Base-by-base conservation (phyloP, 2,113 vertebrate species). In the Shinisaurus crocodilurus region DNA sequence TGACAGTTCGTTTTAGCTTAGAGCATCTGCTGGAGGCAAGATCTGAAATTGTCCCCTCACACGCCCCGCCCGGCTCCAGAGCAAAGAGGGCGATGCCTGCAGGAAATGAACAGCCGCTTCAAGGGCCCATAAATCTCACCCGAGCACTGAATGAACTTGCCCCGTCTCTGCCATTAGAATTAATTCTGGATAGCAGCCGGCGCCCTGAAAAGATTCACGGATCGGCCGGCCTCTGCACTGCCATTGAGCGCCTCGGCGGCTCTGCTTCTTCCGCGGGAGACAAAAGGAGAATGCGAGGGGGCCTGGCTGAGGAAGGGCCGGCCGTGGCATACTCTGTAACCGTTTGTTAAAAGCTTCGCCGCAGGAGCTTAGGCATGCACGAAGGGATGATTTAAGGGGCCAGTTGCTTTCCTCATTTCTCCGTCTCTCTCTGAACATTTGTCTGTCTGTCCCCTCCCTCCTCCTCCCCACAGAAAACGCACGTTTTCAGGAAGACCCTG, bases 401-500 rank as follows among this genome's bases (percentile, higher is more conserved):
- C 60, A 23, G 60, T 12, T 18, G 3, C 60, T 82, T 16, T 15
- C 16, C 27, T 92, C 88, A 90, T 91, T 48, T 43, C 54, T 88
- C 25, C 5, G 5, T 45, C 40, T 32, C 29, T 63, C 65, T 25
- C 7, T 16, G 20, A 27, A 0, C 16, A 20, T n/a, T 63, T 48
- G 16, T 29, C 34, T 70, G 2, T 74, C n/a, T 5, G 15, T 34
- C n/a, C 48, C 27, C 63, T n/a, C 5, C 2, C 16, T 37, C 57
- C 18, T 37, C 88, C 74, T 20, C 18, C 45, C 72, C 87, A 94
- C 97, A 99, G 99, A 99, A 99, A 98, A 96, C 98, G 85, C 99
- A 99, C 5, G 99, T 99, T 81, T 98, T 99, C 96, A 99, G 97
- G 97, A 99, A 99, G 97, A 99, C 99, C 9, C 96, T 99, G 45